Evolutionary conservation across 1,140 invertebrate genomes (phyloP).

Genomic region (Pygmarrhopalites habei): DNA sequence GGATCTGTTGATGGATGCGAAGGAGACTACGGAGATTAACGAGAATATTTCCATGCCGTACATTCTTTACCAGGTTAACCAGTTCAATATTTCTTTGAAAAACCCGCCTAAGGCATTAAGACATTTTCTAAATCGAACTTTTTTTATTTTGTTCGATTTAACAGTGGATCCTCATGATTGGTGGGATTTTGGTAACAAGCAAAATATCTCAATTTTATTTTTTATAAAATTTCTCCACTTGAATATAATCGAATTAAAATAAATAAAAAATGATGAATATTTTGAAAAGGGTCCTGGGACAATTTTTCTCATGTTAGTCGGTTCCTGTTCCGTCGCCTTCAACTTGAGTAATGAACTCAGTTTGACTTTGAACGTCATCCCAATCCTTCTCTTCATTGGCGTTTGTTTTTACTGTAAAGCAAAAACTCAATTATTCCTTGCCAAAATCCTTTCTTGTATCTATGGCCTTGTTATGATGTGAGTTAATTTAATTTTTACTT

Average conservation of each 20-base stretch:
- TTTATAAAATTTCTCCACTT: background rate
- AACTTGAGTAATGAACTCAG: slow-evolving; percentile 83
- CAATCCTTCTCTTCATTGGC: slow-evolving; percentile 78
- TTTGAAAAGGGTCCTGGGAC: slow-evolving; percentile 66
- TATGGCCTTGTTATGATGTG: slow-evolving; percentile 99
- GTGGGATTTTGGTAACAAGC: background rate
- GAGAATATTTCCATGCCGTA: slow-evolving; percentile 54
- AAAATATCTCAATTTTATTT: background rate
- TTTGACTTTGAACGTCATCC: slow-evolving; percentile 79
- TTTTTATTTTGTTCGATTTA: background rate
- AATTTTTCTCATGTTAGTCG: slow-evolving; percentile 93
- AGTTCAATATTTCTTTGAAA: background rate
- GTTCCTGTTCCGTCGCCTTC: slow-evolving; percentile 85
- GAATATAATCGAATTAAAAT: background rate
- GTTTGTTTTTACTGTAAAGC: slow-evolving; percentile 89
- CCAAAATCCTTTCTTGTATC: slow-evolving; percentile 86
- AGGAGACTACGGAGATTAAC: slow-evolving; percentile 50
- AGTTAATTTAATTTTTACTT: no score
- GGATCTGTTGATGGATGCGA: slow-evolving; percentile 52
- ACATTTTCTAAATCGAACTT: background rate
- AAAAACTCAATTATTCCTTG: slow-evolving; percentile 80
- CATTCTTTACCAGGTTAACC: slow-evolving; percentile 46
- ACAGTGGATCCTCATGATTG: background rate
- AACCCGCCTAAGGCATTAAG: background rate
- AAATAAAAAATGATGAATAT: background rate